Evolutionary conservation across 2,797 vertebrate genomes (phyloP).

Genomic region (Silurus aristotelis): DNA sequence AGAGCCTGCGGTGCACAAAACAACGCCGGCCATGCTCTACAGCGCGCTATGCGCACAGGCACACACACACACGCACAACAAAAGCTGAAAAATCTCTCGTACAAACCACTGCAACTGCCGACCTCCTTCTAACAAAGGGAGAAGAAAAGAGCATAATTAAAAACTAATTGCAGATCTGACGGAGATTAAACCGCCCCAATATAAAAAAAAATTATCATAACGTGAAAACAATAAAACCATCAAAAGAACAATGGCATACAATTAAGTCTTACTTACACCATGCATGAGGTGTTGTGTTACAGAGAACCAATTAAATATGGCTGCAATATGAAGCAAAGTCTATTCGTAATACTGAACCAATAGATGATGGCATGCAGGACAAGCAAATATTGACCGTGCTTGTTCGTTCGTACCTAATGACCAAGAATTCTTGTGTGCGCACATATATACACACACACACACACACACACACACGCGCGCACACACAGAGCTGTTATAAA

Average conservation of each 20-base stretch:
- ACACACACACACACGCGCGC: background rate
- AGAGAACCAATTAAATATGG: background rate
- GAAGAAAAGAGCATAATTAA: slow-evolving; percentile 29
- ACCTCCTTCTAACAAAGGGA: slow-evolving; percentile 11
- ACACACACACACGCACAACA: background rate
- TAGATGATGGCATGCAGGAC: slow-evolving; percentile 9
- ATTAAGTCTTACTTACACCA: background rate
- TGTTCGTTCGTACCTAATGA: background rate
- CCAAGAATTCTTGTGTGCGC: background rate
- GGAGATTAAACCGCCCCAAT: background rate
- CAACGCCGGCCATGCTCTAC: background rate
- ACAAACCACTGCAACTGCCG: slow-evolving; percentile 14
- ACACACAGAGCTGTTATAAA: background rate
- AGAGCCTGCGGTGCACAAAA: slow-evolving; percentile 28
- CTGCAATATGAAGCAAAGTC: background rate
- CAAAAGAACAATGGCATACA: background rate
- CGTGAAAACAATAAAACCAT: slow-evolving; percentile 13
- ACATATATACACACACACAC: too few species aligned
- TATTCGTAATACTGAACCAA: background rate
- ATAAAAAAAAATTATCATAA: slow-evolving; percentile 5
- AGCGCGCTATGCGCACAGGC: background rate
- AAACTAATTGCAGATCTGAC: slow-evolving; percentile 5
- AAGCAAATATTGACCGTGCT: slow-evolving; percentile 4
- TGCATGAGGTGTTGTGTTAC: background rate
- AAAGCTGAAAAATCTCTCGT: slow-evolving; percentile 25